Percentiles rank a stretch among this genome's conserved stretches.
Conservation (phyloP, 2,888 invertebrate genomes). For the Brachypalpus laphriformis region DNA sequence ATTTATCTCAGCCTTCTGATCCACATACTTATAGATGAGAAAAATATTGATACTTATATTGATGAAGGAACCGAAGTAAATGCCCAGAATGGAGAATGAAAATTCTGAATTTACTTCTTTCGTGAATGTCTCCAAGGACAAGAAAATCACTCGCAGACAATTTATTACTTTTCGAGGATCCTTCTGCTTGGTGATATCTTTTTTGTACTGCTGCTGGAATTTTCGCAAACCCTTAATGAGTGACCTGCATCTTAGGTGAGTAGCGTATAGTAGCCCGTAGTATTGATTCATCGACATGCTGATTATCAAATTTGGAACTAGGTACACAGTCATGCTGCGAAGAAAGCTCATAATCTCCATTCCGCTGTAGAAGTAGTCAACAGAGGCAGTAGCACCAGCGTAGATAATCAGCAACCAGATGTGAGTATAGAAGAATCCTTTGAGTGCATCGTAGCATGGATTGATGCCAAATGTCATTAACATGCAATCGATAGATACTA, state of each 20-base stretch:
- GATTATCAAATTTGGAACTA: conserved; percentile 75
- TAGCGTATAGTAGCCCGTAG: conserved; percentile 72
- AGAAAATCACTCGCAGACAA: conserved; percentile 69
- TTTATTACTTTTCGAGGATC: conserved; percentile 41
- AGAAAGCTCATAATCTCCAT: conserved; percentile 3
- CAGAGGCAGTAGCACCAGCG: conserved; percentile 6
- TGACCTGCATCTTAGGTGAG: conserved; percentile 60
- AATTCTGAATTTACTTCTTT: conserved; percentile 74
- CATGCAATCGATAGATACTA: conserved; percentile 73
- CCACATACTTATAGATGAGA: conserved; percentile 74
- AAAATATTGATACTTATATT: conserved; percentile 76
- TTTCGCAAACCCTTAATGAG: conserved; percentile 48
- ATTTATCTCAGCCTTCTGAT: conserved; percentile 41
- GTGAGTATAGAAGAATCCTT: conserved; percentile 64
- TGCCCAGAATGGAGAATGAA: conserved; percentile 67
- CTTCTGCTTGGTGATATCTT: conserved; percentile 32
- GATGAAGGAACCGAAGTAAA: conserved; percentile 75
- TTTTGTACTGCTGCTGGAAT: conserved; percentile 40
- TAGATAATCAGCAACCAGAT: conserved; percentile 63
- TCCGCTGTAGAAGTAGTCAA: conserved; percentile 66
- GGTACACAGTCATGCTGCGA: conserved; percentile 63
- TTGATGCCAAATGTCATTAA: conserved; percentile 48
- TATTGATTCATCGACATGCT: conserved; percentile 75
- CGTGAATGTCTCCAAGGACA: conserved; percentile 72
- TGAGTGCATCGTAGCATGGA: conserved; percentile 22